Evolutionary conservation across 2,888 invertebrate genomes (phyloP).

Genomic region (Hydrotaea diabolus): DNA sequence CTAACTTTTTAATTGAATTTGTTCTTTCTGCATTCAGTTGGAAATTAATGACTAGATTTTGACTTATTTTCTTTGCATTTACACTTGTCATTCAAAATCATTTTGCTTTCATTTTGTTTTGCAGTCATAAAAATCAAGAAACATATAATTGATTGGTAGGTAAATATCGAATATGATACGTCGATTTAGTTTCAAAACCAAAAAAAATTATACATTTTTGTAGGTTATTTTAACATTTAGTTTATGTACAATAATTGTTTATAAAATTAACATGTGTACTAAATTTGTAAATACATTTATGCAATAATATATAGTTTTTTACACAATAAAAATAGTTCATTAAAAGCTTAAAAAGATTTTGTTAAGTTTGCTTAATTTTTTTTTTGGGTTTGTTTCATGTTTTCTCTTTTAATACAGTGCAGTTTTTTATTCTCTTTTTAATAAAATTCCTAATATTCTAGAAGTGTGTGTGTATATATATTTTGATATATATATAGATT

Average conservation of each 20-base stretch:
- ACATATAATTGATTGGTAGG: constrained; percentile 80
- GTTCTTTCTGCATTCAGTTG: constrained; percentile 46
- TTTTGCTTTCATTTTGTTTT: not conserved
- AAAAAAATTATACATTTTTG: not conserved
- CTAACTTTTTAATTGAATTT: constrained; percentile 59
- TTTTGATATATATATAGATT: constrained; percentile 60
- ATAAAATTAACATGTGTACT: constrained; percentile 54
- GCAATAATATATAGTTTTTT: not conserved
- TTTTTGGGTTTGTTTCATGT: too few relatives aligned
- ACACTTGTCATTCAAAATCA: not conserved
- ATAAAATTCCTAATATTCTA: constrained; percentile 48
- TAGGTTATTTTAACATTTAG: not conserved
- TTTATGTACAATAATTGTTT: constrained; percentile 38
- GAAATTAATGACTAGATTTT: constrained; percentile 69
- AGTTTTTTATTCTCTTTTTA: constrained; percentile 63
- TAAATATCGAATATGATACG: constrained; percentile 68
- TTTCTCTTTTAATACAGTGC: constrained; percentile 61
- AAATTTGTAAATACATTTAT: too few relatives aligned
- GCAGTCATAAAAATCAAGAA: constrained; percentile 70
- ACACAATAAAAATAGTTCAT: constrained; percentile 65
- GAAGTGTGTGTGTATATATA: constrained; percentile 65
- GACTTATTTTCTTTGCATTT: not conserved
- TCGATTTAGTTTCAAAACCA: not conserved
- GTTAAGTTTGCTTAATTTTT: constrained; percentile 29
- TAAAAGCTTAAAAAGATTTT: constrained; percentile 69